Evolutionary conservation across 1,140 invertebrate species (phyloP).

Genomic region (Cylas formicarius): DNA sequence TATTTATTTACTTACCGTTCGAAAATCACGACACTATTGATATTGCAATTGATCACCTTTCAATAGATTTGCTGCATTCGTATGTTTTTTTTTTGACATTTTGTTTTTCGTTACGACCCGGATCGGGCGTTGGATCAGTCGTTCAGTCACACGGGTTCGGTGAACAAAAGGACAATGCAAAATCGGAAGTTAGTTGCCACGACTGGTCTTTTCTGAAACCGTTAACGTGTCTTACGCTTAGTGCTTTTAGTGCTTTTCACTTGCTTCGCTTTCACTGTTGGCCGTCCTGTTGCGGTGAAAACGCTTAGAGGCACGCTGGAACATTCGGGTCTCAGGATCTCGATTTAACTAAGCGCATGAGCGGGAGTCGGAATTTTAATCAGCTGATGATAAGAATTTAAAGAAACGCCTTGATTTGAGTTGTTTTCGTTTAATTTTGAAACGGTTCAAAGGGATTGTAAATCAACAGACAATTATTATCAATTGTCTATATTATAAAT

Average conservation of each 20-base stretch:
- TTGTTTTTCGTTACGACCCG: constrained; percentile 20
- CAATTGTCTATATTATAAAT: too few species aligned
- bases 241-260: constrained; percentile 33
- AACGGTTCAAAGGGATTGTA: too few species aligned
- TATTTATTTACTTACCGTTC: constrained; percentile 21
- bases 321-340: too few species aligned
- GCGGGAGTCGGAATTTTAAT: too few species aligned
- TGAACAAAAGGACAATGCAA: constrained; percentile 10
- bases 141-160: constrained; percentile 12
- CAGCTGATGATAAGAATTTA: too few species aligned
- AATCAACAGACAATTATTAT: too few species aligned
- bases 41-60: constrained; percentile 40
- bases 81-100: constrained; percentile 27
- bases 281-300: too few species aligned
- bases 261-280: constrained; percentile 36
- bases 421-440: too few species aligned
- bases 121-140: constrained; percentile 36
- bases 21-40: constrained; percentile 38
- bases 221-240: constrained; percentile 36
- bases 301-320: too few species aligned
- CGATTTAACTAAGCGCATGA: too few species aligned
- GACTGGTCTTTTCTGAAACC: constrained; percentile 62
- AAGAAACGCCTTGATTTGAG: too few species aligned
- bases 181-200: constrained; percentile 50
- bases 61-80: constrained; percentile 42